Conservation (phyloP, 2,113 vertebrate species). For the Galeopterus variegatus region DNA sequence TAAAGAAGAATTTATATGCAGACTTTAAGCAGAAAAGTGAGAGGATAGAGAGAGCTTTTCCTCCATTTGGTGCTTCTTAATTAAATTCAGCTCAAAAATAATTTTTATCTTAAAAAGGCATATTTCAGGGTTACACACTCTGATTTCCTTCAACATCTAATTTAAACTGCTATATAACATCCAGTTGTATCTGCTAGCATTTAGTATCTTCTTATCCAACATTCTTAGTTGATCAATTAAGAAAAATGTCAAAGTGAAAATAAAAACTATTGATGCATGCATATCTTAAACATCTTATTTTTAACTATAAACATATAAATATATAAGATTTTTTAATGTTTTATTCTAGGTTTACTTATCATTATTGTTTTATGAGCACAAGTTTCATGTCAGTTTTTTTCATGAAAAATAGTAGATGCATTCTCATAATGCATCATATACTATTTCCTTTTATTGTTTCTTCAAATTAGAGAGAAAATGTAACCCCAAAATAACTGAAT, state of each 20-base stretch:
- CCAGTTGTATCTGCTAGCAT: background rate
- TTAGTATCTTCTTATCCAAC: background rate
- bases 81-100: background rate
- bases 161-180: background rate
- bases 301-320: constrained; percentile 22
- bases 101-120: background rate
- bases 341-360: background rate
- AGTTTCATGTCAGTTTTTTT: background rate
- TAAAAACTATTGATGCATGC: background rate
- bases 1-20: background rate
- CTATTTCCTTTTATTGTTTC: background rate
- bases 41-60: background rate
- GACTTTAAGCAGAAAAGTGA: background rate
- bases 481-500: background rate
- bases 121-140: background rate
- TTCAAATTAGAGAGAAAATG: background rate
- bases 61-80: background rate
- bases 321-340: background rate
- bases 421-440: background rate
- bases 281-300: background rate
- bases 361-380: background rate
- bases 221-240: background rate
- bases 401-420: background rate
- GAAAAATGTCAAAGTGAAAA: background rate
- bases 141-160: background rate